Percentiles rank a stretch among this genome's conserved stretches.
phyloP scores from a whole-genome alignment of 2,888 invertebrate genomes.

The Parnassius orleans region DNA sequence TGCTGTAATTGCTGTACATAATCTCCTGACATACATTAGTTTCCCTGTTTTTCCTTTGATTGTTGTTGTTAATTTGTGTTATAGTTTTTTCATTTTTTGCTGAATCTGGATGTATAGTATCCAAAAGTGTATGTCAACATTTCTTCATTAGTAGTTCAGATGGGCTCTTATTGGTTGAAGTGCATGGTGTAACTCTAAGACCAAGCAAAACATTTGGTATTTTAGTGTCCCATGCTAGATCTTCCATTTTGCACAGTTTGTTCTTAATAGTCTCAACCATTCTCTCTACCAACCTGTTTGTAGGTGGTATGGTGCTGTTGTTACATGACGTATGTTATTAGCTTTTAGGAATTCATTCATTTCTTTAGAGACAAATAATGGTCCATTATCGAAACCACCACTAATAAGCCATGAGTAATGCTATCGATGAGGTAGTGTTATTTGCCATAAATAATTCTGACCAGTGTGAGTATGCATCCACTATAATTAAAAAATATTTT shows the following conservation, averaged over 20 bases:
- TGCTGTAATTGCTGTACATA: neutral
- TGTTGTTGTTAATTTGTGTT: too few relatives aligned
- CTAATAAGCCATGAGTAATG: slow-evolving; percentile 29
- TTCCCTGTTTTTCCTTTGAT: neutral
- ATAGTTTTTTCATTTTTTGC: neutral
- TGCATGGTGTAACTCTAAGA: slow-evolving; percentile 8
- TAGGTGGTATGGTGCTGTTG: slow-evolving; percentile 32
- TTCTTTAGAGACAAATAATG: slow-evolving; percentile 30
- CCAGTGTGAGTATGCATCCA: slow-evolving; percentile 28
- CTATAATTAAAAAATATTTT: slow-evolving; percentile 29
- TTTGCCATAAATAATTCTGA: slow-evolving; percentile 23
- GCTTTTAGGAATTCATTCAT: too few relatives aligned
- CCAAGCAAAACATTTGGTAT: slow-evolving; percentile 17
- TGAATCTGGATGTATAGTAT: neutral
- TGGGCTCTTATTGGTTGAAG: slow-evolving; percentile 9
- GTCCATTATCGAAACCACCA: slow-evolving; percentile 28
- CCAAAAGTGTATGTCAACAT: neutral
- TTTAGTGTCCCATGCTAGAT: slow-evolving; percentile 28
- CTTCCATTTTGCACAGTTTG: slow-evolving; percentile 26
- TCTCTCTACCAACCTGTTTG: slow-evolving; percentile 32
- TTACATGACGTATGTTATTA: slow-evolving; percentile 29
- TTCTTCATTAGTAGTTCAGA: slow-evolving; percentile 10
- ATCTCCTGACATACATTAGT: neutral
- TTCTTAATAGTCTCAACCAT: slow-evolving; percentile 33
- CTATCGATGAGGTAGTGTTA: slow-evolving; percentile 27